Evolutionary conservation across 1,140 invertebrate species (phyloP).

Genomic region (Alviniconcha marisindica): DNA sequence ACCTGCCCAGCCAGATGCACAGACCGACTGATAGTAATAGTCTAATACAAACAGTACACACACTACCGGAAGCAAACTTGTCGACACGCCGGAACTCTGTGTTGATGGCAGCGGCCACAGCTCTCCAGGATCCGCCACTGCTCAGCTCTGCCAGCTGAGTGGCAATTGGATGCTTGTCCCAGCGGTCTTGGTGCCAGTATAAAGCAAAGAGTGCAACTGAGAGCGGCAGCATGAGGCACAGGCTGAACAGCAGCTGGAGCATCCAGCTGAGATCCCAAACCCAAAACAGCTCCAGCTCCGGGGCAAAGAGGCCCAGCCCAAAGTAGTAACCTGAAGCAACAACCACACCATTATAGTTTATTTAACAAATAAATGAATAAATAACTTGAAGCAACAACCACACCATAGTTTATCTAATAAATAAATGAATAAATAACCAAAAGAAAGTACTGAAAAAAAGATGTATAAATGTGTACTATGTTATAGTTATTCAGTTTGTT

Average conservation of each 20-base stretch:
- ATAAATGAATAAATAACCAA: too few relatives aligned
- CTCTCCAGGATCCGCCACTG: constrained; percentile 78
- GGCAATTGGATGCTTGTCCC: constrained; percentile 86
- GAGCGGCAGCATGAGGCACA: constrained; percentile 56
- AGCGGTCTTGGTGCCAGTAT: constrained; percentile 83
- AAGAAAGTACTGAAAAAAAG: too few relatives aligned
- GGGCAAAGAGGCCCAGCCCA: constrained; percentile 61
- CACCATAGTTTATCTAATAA: too few relatives aligned
- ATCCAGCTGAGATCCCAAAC: constrained; percentile 48
- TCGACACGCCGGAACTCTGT: constrained; percentile 86
- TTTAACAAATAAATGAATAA: too few relatives aligned
- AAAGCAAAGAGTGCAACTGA: constrained; percentile 57
- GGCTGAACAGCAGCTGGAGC: constrained; percentile 63
- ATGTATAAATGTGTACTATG: too few relatives aligned
- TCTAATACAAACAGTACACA: too few relatives aligned
- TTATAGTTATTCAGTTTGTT: too few relatives aligned
- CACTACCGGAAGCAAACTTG: constrained; percentile 80
- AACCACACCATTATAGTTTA: too few relatives aligned
- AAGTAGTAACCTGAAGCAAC: constrained; percentile 70
- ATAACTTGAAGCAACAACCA: too few relatives aligned
- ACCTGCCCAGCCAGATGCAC: too few relatives aligned
- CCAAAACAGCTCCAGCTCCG: constrained; percentile 60
- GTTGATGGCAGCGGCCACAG: constrained; percentile 85
- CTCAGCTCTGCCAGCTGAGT: constrained; percentile 82
- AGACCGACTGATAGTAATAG: too few relatives aligned